Evolutionary conservation across 1,140 invertebrate genomes (phyloP), one percentile per base, ranked within the genome.

Genomic region (Copidosoma floridanum): DNA sequence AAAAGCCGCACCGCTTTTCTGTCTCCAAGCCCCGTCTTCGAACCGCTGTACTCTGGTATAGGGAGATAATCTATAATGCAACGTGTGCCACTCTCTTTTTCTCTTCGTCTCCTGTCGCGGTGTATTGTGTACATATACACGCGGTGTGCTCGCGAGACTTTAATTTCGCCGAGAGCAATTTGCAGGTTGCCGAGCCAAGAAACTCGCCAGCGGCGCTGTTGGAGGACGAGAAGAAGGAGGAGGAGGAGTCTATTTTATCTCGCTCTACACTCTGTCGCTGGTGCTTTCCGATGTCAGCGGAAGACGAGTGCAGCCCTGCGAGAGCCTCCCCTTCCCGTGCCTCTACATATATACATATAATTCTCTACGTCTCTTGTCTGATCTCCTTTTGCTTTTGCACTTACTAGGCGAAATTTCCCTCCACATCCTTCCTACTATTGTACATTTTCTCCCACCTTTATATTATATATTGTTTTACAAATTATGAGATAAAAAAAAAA

Each of bases 101-200:
- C n/a, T n/a, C n/a, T n/a, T n/a, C n/a, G n/a, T n/a, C 2, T 6
- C 16, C 8, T 43, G 20, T 55, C 10, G 14, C 26, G 10, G 21
- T 29, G 23, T 50, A 50, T 50, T n/a, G n/a, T n/a, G 5, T 37
- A 55, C 20, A 41, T 61, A 50, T 43, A 61, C 35, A 61, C n/a
- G n/a, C n/a, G n/a, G n/a, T n/a, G n/a, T n/a, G n/a, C n/a, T n/a
- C n/a, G n/a, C n/a, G n/a, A 50, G 37, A 61, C 46, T 48, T 66
- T 67, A 62, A 68, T 67, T 67, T 66, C 26, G 61, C 64, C 61
- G 23, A 62, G 50, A 70, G 61, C 64, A 59, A 68, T 66, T 70
- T 68, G 57, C 65, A 70, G 69, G 65, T 70, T 51, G 40, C 48
- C 53, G 20, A 59, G 57, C 21, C 23, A 35, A 50, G 40, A 51